Base-by-base conservation (phyloP, 2,888 invertebrate genomes). In the Protonemura montana region DNA sequence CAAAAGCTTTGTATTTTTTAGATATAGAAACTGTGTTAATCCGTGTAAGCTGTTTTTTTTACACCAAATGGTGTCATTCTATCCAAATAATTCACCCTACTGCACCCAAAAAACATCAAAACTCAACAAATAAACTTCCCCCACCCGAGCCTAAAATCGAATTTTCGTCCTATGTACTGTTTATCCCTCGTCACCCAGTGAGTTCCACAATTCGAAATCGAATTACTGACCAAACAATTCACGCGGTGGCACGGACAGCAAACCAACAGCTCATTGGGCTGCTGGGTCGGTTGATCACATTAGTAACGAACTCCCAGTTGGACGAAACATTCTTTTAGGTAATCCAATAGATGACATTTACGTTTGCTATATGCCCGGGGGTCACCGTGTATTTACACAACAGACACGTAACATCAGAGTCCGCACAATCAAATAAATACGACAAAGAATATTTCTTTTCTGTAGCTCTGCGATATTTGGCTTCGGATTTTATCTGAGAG, bases 341-440 rank as follows among this genome's bases (percentile, higher is more conserved):
- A 87, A 87, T 87, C 87, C 85, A 87, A 87, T 87, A 87, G 29
- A 35, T 6, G 83, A 30, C 85, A 41, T 76, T 90, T 91, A 91
- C 91, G 10, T 41, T 13, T n/a, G 6, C n/a, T n/a, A n/a, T n/a
- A n/a, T 16, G 27, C 76, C 84, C 84, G 21, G 27, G 76, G 84
- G 84, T 76, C 59, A 59, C 82, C 3, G 59, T 59, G 59, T 10
- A 59, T 59, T 16, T 13, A 59, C 59, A 21, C 59, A 59, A 59
- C 59, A 59, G 13, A 21, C 59, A 59, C 59, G 59, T 59, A 78
- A 78, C 81, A 6, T 28, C 10, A 35, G 35, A 35, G 35, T 35
- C 35, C 81, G 81, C 13, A 81, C 81, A 81, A 30, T 81, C 30
- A 81, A 81, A 81, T 81, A 29, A 80, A 81, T 28, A 10, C 16